Percentiles rank a stretch among this genome's conserved stretches.
These are phyloP conservation scores for Agrenia bidenticulata DNA, from an alignment of 2,888 invertebrate genomes.

Conservation along the genomic window DNA sequence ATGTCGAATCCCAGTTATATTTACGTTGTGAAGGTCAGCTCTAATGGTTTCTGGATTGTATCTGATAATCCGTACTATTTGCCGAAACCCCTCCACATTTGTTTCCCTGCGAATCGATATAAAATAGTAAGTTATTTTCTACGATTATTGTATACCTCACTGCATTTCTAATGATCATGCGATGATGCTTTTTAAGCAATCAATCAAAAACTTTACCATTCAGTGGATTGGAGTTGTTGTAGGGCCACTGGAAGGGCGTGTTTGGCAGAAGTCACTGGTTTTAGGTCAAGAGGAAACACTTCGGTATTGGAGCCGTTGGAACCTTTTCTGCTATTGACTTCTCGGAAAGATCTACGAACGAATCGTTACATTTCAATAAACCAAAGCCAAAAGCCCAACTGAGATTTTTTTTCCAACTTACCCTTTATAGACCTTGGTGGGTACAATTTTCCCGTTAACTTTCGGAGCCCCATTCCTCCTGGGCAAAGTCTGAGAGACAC, in stretches of 20 bases:
- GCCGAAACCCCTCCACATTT: conserved; percentile 70
- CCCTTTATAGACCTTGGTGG: conserved; percentile 50
- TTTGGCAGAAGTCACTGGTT: conserved; percentile 66
- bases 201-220: conserved; percentile 61
- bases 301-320: conserved; percentile 24
- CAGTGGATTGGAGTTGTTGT: conserved; percentile 68
- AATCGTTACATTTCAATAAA: too few relatives aligned
- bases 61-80: conserved; percentile 68
- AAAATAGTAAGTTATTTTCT: not conserved
- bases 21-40: conserved; percentile 66
- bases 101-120: conserved; percentile 62
- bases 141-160: not conserved
- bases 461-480: conserved; percentile 15
- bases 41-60: conserved; percentile 67
- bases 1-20: conserved; percentile 71
- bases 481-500: conserved; percentile 35
- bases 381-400: not conserved
- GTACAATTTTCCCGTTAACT: conserved; percentile 36
- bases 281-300: conserved; percentile 55
- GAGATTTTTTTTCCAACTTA: conserved; percentile 23
- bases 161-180: not conserved
- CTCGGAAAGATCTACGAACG: conserved; percentile 44
- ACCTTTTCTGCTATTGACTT: conserved; percentile 39
- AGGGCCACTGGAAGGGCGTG: conserved; percentile 66
- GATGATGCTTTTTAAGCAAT: not conserved